A percentile compares a stretch with the other conserved stretches of the same genome.
Evolutionary conservation across 2,113 vertebrate genomes (phyloP).

Genomic region (Tupaia tana): DNA sequence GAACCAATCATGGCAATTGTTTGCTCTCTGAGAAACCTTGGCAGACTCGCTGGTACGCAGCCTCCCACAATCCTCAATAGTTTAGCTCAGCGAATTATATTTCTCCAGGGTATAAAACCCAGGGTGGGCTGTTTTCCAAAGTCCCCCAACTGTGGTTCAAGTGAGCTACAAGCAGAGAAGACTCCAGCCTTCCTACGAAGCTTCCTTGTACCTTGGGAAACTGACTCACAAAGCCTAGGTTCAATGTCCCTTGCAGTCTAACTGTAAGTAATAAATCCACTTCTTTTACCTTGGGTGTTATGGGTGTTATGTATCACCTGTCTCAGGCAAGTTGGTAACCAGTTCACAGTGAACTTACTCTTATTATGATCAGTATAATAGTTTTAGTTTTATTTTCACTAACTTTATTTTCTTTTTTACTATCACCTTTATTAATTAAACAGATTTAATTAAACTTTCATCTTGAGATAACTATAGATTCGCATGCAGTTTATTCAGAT

Average conservation of each 20-base stretch:
- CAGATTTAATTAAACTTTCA: background rate
- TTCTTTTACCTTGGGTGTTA: background rate
- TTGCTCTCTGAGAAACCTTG: too few species aligned
- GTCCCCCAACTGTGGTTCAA: background rate
- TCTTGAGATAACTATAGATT: background rate
- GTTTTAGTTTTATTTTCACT: background rate
- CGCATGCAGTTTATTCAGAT: background rate
- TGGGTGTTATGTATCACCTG: background rate
- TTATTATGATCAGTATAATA: background rate
- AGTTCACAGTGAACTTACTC: background rate
- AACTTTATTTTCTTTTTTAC: background rate
- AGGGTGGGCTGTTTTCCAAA: background rate
- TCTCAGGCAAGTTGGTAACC: background rate
- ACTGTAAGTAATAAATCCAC: background rate
- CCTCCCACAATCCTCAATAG: too few species aligned
- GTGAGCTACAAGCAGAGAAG: background rate
- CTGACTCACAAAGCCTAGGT: background rate
- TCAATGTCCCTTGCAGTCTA: background rate
- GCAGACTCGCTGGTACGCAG: too few species aligned
- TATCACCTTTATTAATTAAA: background rate
- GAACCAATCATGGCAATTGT: too few species aligned
- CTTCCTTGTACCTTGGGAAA: background rate
- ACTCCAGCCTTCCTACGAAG: background rate
- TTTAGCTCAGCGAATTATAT: background rate
- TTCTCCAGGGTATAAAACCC: background rate